Evolutionary conservation across 1,140 invertebrate genomes (phyloP).

Genomic region (Psix sp.): DNA sequence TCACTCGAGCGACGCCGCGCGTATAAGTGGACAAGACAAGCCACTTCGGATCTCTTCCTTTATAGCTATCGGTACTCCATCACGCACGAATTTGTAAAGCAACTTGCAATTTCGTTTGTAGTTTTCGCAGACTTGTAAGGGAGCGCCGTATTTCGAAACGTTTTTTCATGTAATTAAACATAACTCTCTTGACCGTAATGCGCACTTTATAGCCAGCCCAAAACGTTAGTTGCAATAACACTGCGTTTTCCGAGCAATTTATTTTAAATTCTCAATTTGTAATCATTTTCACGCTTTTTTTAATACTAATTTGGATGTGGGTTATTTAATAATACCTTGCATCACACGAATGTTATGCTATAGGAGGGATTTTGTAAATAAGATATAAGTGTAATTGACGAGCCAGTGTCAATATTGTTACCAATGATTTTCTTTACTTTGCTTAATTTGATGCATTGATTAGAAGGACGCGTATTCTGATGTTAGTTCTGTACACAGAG

Average conservation of each 20-base stretch:
- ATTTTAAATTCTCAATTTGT: conserved; percentile 23
- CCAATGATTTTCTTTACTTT: too few species aligned
- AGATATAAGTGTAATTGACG: too few species aligned
- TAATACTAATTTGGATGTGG: neutral
- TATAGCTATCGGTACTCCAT: conserved; percentile 67
- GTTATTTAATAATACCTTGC: neutral
- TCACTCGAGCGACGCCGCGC: conserved; percentile 74
- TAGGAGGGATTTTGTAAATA: too few species aligned
- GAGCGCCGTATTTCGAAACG: conserved; percentile 30
- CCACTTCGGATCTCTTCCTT: conserved; percentile 75
- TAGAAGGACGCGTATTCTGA: too few species aligned
- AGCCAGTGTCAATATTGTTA: too few species aligned
- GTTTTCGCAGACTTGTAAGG: conserved; percentile 48
- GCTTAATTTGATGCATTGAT: too few species aligned
- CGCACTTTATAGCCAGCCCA: conserved; percentile 24
- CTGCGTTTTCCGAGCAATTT: conserved; percentile 14
- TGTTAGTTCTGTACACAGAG: too few species aligned
- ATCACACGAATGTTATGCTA: too few species aligned
- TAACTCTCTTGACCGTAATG: conserved; percentile 51
- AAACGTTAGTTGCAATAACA: conserved; percentile 16
- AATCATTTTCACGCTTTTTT: neutral
- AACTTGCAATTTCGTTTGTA: conserved; percentile 57
- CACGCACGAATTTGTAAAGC: conserved; percentile 61
- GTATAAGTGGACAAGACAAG: conserved; percentile 77
- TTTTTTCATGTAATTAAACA: conserved; percentile 56